A percentile compares a stretch with the other conserved stretches of the same genome.
These are phyloP conservation scores for Scaptomyza graminum DNA, from an alignment of 1,140 invertebrate species.

Conservation along the genomic window DNA sequence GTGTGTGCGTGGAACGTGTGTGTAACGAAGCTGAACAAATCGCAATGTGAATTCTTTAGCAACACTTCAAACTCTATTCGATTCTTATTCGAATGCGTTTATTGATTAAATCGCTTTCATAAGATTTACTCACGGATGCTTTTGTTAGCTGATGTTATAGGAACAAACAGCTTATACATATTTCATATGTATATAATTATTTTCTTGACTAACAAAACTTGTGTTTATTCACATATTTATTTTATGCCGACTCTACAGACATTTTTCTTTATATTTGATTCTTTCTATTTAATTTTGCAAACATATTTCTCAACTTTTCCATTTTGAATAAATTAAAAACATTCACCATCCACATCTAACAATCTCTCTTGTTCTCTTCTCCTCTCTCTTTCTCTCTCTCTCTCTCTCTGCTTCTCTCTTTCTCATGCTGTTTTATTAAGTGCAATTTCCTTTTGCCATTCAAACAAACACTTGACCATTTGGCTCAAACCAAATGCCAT, in stretches of 20 bases:
- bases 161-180: background rate
- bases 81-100: background rate
- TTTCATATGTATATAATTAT: too few relatives aligned
- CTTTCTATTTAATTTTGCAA: too few relatives aligned
- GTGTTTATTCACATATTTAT: too few relatives aligned
- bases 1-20: conserved; percentile 6
- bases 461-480: background rate
- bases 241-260: too few relatives aligned
- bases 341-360: background rate
- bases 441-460: too few relatives aligned
- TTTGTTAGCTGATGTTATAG: background rate
- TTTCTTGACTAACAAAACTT: too few relatives aligned
- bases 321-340: conserved; percentile 6
- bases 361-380: background rate
- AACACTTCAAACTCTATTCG: background rate
- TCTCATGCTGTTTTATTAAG: background rate
- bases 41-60: background rate
- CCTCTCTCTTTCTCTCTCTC: background rate
- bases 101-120: conserved; percentile 1
- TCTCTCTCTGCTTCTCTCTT: background rate
- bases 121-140: background rate
- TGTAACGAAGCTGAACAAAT: conserved; percentile 26
- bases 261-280: background rate
- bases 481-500: background rate
- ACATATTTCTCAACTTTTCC: background rate